These are phyloP conservation scores for Tenrec ecaudatus DNA, from an alignment of 2,113 vertebrate species.

Conservation along the genomic window DNA sequence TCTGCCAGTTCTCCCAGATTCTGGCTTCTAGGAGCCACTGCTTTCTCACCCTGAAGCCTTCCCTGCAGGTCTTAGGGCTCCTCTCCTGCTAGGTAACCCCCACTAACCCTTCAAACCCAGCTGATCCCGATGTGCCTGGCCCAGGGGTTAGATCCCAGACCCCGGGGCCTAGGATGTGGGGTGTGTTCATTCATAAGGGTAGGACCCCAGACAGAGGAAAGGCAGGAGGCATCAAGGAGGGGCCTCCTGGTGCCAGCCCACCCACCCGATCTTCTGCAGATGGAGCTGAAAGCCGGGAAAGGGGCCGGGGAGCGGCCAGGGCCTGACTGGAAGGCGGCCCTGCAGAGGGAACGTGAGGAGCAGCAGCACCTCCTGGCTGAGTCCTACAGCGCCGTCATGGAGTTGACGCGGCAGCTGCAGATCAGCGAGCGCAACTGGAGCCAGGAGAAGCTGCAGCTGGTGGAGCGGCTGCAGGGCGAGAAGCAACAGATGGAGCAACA, in stretches of 20 bases:
- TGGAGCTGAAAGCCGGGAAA: constrained; percentile 94
- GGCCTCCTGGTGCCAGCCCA: not conserved
- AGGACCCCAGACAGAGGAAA: not conserved
- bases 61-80: not conserved
- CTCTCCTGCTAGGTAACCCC: not conserved
- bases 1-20: not conserved
- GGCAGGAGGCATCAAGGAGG: not conserved
- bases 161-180: not conserved
- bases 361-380: constrained; percentile 97
- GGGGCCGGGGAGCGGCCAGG: constrained; percentile 85
- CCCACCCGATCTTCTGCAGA: constrained; percentile 79
- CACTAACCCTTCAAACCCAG: not conserved
- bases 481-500: constrained; percentile 94
- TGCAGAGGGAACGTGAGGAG: constrained; percentile 95
- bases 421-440: constrained; percentile 97
- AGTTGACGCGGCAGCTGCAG: constrained; percentile 97
- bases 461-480: constrained; percentile 94
- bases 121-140: not conserved
- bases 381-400: constrained; percentile 97
- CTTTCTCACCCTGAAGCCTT: not conserved
- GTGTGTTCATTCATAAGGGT: not conserved
- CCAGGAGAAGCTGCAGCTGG: constrained; percentile 95
- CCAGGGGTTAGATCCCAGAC: not conserved
- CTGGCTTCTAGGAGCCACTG: not conserved
- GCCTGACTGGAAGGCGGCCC: constrained; percentile 92